Conservation (phyloP, 2,888 invertebrate genomes). For the Drosophila putrida region DNA sequence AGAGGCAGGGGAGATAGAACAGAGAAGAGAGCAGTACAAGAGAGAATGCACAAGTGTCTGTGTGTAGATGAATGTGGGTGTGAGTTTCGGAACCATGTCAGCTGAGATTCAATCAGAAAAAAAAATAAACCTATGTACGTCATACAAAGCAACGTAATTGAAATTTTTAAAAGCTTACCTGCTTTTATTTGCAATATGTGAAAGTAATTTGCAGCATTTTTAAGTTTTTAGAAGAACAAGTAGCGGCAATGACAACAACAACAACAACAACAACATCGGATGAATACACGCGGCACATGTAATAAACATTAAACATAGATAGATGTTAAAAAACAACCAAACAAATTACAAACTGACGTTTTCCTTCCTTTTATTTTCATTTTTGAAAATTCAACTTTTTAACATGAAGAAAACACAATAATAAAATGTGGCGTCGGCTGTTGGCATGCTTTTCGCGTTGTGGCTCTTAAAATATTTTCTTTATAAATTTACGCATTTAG, state of each 20-base stretch:
- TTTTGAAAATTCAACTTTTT: slow-evolving; percentile 20
- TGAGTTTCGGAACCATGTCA: slow-evolving; percentile 40
- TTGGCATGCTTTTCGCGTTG: slow-evolving; percentile 17
- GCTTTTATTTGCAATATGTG: slow-evolving; percentile 28
- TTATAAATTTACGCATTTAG: slow-evolving; percentile 11
- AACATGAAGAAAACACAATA: slow-evolving; percentile 6
- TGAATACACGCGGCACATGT: slow-evolving; percentile 51
- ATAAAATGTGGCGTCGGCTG: slow-evolving; percentile 16
- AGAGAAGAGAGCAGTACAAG: slow-evolving; percentile 3
- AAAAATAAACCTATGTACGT: slow-evolving; percentile 27
- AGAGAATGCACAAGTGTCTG: slow-evolving; percentile 31
- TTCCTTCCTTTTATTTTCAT: background rate
- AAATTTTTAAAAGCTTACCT: slow-evolving; percentile 46
- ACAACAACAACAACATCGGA: background rate
- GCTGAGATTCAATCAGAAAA: slow-evolving; percentile 38
- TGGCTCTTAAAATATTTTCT: slow-evolving; percentile 6
- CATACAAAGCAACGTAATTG: slow-evolving; percentile 33
- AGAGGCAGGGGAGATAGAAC: slow-evolving; percentile 14
- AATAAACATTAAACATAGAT: slow-evolving; percentile 58
- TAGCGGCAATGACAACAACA: slow-evolving; percentile 1
- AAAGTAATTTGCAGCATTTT: slow-evolving; percentile 34
- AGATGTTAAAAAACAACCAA: slow-evolving; percentile 32
- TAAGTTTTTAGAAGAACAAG: slow-evolving; percentile 2
- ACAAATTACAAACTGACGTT: slow-evolving; percentile 9
- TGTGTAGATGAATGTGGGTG: slow-evolving; percentile 7